Evolutionary conservation across 2,113 vertebrate species (phyloP).

Genomic region (Geococcyx californianus): DNA sequence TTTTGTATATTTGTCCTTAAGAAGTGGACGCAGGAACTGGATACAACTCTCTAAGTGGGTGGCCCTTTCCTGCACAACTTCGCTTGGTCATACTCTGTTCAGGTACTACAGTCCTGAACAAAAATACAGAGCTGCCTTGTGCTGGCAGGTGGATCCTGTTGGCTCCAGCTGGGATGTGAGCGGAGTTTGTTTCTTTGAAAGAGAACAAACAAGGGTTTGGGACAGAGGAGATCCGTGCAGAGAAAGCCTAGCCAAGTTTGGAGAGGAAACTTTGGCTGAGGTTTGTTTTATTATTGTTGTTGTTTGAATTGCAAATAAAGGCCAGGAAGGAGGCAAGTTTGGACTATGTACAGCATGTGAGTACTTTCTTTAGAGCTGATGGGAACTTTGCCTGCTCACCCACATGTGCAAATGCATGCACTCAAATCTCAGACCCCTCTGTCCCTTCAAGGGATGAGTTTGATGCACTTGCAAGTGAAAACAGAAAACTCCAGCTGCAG

Average conservation of each 20-base stretch:
- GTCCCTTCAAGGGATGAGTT: background rate
- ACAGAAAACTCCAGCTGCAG: background rate
- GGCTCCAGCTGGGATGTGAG: background rate
- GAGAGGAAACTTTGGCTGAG: constrained; percentile 24
- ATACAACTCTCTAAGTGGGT: background rate
- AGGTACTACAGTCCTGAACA: background rate
- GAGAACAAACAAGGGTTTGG: background rate
- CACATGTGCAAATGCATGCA: background rate
- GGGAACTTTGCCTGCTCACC: background rate
- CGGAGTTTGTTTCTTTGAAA: background rate
- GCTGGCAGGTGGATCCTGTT: background rate
- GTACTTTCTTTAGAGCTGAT: background rate
- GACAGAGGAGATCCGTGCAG: background rate
- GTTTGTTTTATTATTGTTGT: constrained; percentile 40
- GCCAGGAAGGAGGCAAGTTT: constrained; percentile 56
- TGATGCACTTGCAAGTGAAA: background rate
- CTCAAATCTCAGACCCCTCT: background rate
- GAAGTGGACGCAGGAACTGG: rapidly evolving
- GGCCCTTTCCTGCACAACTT: background rate
- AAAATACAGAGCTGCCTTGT: background rate
- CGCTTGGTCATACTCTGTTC: background rate
- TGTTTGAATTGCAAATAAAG: constrained; percentile 53
- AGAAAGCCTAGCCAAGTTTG: constrained; percentile 22
- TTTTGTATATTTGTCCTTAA: background rate
- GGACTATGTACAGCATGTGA: constrained; percentile 8